These are phyloP conservation scores for Etheostoma cragini DNA, from an alignment of 2,113 vertebrate species.

Conservation along the genomic window DNA sequence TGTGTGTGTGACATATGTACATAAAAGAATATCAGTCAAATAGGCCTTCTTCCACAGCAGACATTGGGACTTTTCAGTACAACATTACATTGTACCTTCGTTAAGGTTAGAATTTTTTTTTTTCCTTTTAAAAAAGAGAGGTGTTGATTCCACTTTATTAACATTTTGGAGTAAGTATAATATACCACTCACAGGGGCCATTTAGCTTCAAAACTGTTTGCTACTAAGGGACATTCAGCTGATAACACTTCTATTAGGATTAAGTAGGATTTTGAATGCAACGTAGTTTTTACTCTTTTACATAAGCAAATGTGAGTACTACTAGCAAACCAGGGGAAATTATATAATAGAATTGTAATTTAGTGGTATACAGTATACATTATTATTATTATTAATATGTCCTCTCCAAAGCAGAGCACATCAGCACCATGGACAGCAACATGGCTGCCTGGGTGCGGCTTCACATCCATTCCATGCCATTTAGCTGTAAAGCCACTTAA, in stretches of 20 bases:
- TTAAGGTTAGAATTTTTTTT: not conserved
- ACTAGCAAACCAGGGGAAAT: not conserved
- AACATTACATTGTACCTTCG: too few relatives aligned
- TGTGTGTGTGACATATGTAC: not conserved
- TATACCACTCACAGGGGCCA: not conserved
- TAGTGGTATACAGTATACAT: too few relatives aligned
- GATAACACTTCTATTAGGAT: too few relatives aligned
- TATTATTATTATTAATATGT: too few relatives aligned
- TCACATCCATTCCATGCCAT: too few relatives aligned
- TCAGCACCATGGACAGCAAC: slow-evolving; percentile 75
- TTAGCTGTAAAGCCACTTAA: too few relatives aligned
- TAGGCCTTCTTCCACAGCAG: not conserved
- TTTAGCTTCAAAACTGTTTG: not conserved
- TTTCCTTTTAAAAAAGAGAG: not conserved
- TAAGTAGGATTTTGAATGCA: not conserved
- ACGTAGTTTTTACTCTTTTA: not conserved
- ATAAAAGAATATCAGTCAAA: not conserved
- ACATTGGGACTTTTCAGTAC: not conserved
- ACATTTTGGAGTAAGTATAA: not conserved
- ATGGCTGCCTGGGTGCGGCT: not conserved
- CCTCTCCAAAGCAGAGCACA: not conserved
- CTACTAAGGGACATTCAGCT: not conserved
- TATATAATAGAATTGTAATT: too few relatives aligned
- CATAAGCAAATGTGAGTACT: not conserved
- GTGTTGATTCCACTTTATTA: not conserved